Conservation (phyloP, 2,113 vertebrate genomes). For the Leucoraja erinaceus region DNA sequence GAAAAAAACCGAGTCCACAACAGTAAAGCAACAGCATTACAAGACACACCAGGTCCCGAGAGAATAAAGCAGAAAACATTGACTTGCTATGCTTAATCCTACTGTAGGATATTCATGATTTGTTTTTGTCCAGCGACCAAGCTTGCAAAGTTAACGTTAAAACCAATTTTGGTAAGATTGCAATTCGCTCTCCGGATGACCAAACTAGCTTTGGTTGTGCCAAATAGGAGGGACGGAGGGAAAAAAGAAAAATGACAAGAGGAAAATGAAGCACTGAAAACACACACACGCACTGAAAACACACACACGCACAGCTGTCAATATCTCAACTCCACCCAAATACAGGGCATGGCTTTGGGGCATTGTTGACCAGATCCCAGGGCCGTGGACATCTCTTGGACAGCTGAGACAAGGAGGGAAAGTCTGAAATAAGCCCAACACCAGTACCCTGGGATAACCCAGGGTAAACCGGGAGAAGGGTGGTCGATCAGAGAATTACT, state of each 20-base stretch:
- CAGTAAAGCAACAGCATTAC: neutral
- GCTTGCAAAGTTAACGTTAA: neutral
- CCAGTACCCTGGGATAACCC: too few relatives aligned
- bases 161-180: neutral
- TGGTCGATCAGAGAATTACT: too few relatives aligned
- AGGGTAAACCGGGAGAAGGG: too few relatives aligned
- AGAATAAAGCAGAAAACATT: neutral
- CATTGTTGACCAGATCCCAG: too few relatives aligned
- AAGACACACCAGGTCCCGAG: neutral
- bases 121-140: too few relatives aligned
- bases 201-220: neutral
- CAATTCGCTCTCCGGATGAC: neutral
- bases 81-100: neutral
- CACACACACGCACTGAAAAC: neutral
- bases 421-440: too few relatives aligned
- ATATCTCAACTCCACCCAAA: too few relatives aligned
- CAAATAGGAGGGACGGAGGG: neutral
- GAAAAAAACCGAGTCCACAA: neutral
- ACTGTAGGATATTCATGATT: neutral
- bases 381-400: too few relatives aligned
- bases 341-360: too few relatives aligned
- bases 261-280: neutral
- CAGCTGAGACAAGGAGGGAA: too few relatives aligned
- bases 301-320: too few relatives aligned
- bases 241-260: too few relatives aligned